Conservation (phyloP, 2,888 invertebrate species). For the Heliconius hortense region DNA sequence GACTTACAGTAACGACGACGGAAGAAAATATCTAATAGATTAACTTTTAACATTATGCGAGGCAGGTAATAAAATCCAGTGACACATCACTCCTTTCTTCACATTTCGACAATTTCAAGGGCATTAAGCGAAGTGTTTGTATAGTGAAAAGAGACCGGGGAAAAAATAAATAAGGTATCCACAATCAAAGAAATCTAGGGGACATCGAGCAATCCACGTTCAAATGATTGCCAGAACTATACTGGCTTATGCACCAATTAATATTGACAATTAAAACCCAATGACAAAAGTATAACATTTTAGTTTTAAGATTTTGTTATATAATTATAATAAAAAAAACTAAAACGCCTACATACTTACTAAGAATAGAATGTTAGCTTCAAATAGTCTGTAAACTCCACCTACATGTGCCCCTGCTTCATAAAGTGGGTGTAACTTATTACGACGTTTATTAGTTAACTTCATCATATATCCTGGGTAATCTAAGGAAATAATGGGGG, state of each 20-base stretch:
- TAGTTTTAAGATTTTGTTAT: neutral
- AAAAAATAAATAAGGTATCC: no score
- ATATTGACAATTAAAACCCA: no score
- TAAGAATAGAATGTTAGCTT: neutral
- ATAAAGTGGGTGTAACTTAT: neutral
- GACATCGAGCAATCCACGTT: no score
- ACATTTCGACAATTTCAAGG: neutral
- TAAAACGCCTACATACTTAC: neutral
- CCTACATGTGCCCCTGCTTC: neutral
- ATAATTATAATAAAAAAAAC: neutral
- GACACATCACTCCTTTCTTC: neutral
- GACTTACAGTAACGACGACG: neutral
- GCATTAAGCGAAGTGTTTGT: neutral
- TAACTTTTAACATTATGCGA: neutral
- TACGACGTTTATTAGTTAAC: neutral
- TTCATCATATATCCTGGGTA: neutral
- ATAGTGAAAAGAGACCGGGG: no score
- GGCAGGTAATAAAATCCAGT: neutral
- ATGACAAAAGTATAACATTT: no score
- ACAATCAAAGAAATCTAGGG: no score
- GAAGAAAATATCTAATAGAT: neutral
- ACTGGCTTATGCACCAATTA: no score
- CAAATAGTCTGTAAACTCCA: neutral
- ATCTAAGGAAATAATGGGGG: no score
- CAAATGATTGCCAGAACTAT: no score